Conservation (phyloP, 2,113 vertebrate species). For the Periophthalmodon schlosseri region DNA sequence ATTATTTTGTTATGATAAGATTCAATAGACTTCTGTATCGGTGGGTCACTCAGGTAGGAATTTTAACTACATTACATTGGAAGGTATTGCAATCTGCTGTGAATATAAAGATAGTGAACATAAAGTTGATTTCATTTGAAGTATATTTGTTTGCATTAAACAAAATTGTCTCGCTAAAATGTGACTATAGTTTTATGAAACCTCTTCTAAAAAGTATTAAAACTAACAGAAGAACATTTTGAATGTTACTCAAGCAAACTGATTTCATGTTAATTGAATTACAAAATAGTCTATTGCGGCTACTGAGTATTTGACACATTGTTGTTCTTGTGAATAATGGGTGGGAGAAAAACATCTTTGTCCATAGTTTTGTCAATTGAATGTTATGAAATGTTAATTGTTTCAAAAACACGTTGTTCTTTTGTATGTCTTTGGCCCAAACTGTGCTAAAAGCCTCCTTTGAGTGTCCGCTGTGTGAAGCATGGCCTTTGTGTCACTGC, state of each 20-base stretch:
- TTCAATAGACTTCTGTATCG: background rate
- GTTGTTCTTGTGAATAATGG: background rate
- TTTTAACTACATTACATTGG: background rate
- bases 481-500: conserved; percentile 53
- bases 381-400: background rate
- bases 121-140: background rate
- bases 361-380: background rate
- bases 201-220: too few species aligned
- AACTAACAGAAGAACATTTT: too few species aligned
- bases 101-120: background rate
- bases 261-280: background rate
- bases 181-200: too few species aligned
- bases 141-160: background rate
- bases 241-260: too few species aligned
- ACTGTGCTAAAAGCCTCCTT: conserved; percentile 53
- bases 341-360: background rate
- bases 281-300: background rate
- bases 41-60: background rate
- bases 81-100: background rate
- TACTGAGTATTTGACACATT: background rate
- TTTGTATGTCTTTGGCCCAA: conserved; percentile 24
- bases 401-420: conserved; percentile 19
- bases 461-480: conserved; percentile 28
- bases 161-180: background rate
- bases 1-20: background rate